Evolutionary conservation across 2,113 vertebrate genomes (phyloP).

Genomic region (Odontesthes bonariensis): DNA sequence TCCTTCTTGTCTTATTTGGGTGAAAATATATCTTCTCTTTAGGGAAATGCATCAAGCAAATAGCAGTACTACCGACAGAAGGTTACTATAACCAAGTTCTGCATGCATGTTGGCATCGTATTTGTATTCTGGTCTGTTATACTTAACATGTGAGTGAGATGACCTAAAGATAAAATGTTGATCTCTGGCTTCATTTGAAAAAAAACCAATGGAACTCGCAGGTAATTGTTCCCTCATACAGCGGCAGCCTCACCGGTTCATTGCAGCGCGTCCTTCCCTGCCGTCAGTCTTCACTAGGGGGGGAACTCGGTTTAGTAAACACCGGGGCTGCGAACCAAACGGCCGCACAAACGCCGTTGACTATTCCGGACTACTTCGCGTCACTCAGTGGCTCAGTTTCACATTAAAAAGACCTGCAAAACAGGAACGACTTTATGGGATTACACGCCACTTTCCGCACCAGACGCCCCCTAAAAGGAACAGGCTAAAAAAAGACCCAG

Average conservation of each 20-base stretch:
- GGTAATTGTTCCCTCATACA: neutral
- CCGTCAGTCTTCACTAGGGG: slow-evolving; percentile 15
- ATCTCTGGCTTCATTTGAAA: neutral
- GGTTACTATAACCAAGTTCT: too few species aligned
- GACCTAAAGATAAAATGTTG: neutral
- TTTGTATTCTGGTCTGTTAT: neutral
- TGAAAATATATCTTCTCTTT: too few species aligned
- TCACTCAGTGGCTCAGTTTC: neutral
- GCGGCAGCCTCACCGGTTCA: slow-evolving; percentile 67
- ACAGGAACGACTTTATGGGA: neutral
- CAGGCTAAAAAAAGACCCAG: slow-evolving; percentile 49
- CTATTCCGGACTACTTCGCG: neutral
- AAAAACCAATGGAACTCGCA: neutral
- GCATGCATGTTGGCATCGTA: too few species aligned
- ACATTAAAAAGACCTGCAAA: neutral
- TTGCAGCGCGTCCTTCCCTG: slow-evolving; percentile 28
- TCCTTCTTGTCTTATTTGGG: too few species aligned
- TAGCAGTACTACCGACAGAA: too few species aligned
- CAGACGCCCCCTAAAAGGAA: neutral
- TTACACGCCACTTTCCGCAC: neutral
- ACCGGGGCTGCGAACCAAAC: slow-evolving; percentile 38
- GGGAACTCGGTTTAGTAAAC: slow-evolving; percentile 11
- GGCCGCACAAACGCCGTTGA: neutral
- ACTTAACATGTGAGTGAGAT: neutral
- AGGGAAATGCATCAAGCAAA: too few species aligned